phyloP scores from a whole-genome alignment of 2,113 vertebrate species.

The Climacteris rufus region DNA sequence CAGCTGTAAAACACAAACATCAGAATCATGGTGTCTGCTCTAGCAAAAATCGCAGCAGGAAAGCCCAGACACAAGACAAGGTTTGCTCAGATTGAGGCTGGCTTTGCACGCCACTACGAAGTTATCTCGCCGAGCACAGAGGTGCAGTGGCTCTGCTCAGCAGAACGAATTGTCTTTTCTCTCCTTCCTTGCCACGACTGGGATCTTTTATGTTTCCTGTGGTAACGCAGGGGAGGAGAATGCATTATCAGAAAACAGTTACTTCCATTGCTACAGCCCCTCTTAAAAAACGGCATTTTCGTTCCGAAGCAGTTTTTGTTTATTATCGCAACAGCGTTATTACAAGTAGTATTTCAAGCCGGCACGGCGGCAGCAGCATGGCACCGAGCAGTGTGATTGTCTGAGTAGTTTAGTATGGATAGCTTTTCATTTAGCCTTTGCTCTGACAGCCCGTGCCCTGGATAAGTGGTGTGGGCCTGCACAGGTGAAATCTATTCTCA shows the following conservation, averaged over 20 bases:
- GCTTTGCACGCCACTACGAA: not conserved
- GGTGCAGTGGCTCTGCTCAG: not conserved
- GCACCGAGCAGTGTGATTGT: conserved; percentile 68
- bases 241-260: not conserved
- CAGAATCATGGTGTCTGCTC: not conserved
- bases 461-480: conserved; percentile 95
- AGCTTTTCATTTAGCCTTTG: conserved; percentile 95
- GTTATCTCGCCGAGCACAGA: not conserved
- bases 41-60: conserved; percentile 6
- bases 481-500: conserved; percentile 99
- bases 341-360: conserved; percentile 60
- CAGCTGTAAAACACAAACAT: conserved; percentile 30
- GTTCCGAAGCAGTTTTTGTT: conserved; percentile 13
- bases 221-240: not conserved
- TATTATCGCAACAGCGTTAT: conserved; percentile 5
- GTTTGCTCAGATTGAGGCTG: not conserved
- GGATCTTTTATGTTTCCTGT: conserved; percentile 7
- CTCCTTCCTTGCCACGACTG: not conserved
- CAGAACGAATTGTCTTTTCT: conserved; percentile 14
- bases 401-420: conserved; percentile 83
- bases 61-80: not conserved
- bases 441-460: conserved; percentile 89
- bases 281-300: not conserved
- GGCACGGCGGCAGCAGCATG: conserved; percentile 14
- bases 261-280: not conserved